These are phyloP conservation scores for Megaceryle torquata DNA, from an alignment of 2,113 vertebrate genomes.

Conservation along the genomic window DNA sequence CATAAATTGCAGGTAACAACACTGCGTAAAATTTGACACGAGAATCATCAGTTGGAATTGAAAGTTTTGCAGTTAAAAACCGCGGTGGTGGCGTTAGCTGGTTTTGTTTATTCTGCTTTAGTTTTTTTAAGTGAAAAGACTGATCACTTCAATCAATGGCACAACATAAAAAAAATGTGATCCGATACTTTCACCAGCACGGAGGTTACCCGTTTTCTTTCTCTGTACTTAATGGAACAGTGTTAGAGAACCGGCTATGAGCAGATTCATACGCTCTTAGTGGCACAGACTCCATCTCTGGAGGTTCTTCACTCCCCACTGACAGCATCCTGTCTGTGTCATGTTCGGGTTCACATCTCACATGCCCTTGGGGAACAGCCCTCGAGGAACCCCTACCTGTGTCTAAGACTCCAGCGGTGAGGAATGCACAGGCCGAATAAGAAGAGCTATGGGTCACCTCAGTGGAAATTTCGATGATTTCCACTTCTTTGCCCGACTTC, in stretches of 20 bases:
- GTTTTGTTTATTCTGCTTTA: not conserved
- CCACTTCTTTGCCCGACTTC: not conserved
- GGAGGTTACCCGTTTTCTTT: not conserved
- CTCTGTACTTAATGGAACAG: not conserved
- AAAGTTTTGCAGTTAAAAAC: not conserved
- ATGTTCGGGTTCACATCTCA: not conserved
- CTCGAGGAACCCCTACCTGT: not conserved
- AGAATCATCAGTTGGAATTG: not conserved
- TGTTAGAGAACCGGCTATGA: too few species aligned
- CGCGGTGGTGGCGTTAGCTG: not conserved
- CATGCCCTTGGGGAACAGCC: not conserved
- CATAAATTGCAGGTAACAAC: not conserved
- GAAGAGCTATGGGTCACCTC: not conserved
- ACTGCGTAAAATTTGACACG: not conserved
- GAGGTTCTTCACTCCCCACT: too few species aligned
- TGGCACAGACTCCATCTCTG: not conserved
- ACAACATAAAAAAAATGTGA: not conserved
- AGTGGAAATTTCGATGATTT: not conserved
- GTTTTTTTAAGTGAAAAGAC: not conserved
- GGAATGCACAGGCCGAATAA: not conserved
- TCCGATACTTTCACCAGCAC: not conserved
- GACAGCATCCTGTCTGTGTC: too few species aligned
- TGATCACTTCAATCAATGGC: fast-evolving
- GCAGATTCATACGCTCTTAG: too few species aligned
- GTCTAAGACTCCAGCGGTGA: not conserved